Base-by-base conservation (phyloP, 2,888 invertebrate species). In the Drosophila acutilabella region DNA sequence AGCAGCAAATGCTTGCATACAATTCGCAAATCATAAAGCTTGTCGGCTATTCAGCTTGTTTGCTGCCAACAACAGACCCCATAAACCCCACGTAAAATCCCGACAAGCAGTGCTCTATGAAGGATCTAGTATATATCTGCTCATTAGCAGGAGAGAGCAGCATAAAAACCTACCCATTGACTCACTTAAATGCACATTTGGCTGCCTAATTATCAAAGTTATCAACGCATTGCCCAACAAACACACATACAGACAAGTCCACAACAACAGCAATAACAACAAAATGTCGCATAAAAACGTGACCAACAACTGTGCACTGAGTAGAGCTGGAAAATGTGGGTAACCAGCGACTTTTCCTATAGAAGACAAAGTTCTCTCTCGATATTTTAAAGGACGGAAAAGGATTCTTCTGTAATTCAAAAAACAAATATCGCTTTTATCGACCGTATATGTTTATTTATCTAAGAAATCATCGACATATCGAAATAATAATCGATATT, bases 201-300 rank as follows among this genome's bases (percentile, higher is more conserved):
- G 70, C 77, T 71, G 70, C 61, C 86, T 83, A 88, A 88, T 83
- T 88, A 80, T 67, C 48, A 66, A 74, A 64, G 64, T 74, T 85
- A 78, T 85, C 88, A 68, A 70, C 81, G 59, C 62, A 82, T 59
- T 76, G 81, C 47, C 60, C 47, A 47, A 42, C 58, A 59, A 51
- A 66, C 33, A 36, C 45, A 8, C 30, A 30, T 8, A 30, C 30
- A 30, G 6, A 30, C 60, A 76, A 33, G 41, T 18, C 42, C 58
- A 42, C 36, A 66, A 18, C 52, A 56, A 20, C 40, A 38, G 38
- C 10, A 18, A 16, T 42, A 44, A 26, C 68, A 67, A 50, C 65
- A 56, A 64, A 83, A 64, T 65, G 68, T 42, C 51, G 48, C 76
- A 71, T 68, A 68, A 79, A 78, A 82, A 82, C 81, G 81, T 82